These are phyloP conservation scores for Saxidomus purpurata DNA, from an alignment of 1,140 invertebrate genomes.

Conservation along the genomic window DNA sequence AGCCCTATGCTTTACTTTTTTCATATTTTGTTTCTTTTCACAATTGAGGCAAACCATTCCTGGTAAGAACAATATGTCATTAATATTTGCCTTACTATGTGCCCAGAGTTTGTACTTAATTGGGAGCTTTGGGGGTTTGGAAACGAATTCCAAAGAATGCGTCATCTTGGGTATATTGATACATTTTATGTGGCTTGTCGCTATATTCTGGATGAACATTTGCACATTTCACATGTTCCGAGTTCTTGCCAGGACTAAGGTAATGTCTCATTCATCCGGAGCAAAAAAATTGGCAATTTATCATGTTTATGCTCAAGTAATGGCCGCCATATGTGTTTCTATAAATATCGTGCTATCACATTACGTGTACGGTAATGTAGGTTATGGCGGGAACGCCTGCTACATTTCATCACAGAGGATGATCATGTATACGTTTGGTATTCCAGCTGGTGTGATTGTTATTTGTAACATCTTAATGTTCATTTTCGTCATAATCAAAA, in stretches of 20 bases:
- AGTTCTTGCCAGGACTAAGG: background rate
- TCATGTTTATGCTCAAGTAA: background rate
- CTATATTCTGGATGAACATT: conserved; percentile 56
- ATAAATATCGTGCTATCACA: conserved; percentile 18
- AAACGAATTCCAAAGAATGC: background rate
- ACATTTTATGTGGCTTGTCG: conserved; percentile 36
- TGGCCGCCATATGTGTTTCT: background rate
- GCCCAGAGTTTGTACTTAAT: conserved; percentile 1
- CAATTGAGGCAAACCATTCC: conserved; percentile 1
- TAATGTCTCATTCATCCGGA: background rate
- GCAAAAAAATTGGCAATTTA: background rate
- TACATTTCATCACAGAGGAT: conserved; percentile 16
- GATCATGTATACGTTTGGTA: conserved; percentile 37
- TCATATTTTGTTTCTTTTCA: background rate
- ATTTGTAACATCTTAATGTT: conserved; percentile 42
- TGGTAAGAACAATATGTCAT: conserved; percentile 28
- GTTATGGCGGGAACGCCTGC: conserved; percentile 22
- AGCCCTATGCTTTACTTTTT: background rate
- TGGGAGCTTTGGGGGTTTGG: background rate
- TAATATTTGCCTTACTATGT: background rate
- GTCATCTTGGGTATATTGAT: background rate
- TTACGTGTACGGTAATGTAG: background rate
- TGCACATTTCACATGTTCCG: conserved; percentile 57
- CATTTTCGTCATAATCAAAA: conserved; percentile 1
- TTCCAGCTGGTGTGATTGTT: conserved; percentile 5